A percentile compares a stretch with the other conserved stretches of the same genome.
Conservation (phyloP, 1,140 invertebrate genomes). For the honey bee (Apis mellifera) region DNA sequence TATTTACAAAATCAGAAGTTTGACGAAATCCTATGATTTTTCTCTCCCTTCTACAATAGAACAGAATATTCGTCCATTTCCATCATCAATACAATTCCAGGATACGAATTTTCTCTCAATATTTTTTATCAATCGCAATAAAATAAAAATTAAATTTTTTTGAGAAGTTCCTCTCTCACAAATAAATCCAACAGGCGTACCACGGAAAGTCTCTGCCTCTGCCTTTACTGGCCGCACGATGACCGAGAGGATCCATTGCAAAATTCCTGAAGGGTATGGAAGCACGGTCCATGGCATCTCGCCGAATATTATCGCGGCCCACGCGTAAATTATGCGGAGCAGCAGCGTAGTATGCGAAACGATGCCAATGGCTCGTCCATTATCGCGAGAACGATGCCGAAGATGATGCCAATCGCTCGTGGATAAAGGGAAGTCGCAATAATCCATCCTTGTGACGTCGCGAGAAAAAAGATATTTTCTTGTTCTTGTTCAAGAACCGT, state of each 20-base stretch:
- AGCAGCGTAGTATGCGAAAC: constrained; percentile 53
- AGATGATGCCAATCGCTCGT: constrained; percentile 32
- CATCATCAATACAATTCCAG: no score
- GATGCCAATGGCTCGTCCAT: constrained; percentile 53
- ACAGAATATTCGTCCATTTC: no score
- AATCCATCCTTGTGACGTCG: constrained; percentile 47
- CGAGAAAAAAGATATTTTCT: not conserved
- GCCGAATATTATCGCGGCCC: constrained; percentile 54
- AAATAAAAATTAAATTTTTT: no score
- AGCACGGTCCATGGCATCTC: constrained; percentile 44
- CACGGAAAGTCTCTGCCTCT: no score
- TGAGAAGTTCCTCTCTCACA: no score
- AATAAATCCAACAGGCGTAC: no score
- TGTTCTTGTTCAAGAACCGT: not conserved
- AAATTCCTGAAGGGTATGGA: constrained; percentile 57
- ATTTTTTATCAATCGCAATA: no score
- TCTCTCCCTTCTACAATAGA: no score
- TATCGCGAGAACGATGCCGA: constrained; percentile 53
- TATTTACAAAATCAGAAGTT: no score
- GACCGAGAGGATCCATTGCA: constrained; percentile 46
- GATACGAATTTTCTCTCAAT: no score
- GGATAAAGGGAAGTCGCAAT: constrained; percentile 28
- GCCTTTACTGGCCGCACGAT: no score
- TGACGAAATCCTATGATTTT: no score
- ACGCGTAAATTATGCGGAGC: constrained; percentile 58